Evolutionary conservation across 2,888 invertebrate species (phyloP), one percentile per base, ranked within the genome.

Genomic region (Epiblema foenella): DNA sequence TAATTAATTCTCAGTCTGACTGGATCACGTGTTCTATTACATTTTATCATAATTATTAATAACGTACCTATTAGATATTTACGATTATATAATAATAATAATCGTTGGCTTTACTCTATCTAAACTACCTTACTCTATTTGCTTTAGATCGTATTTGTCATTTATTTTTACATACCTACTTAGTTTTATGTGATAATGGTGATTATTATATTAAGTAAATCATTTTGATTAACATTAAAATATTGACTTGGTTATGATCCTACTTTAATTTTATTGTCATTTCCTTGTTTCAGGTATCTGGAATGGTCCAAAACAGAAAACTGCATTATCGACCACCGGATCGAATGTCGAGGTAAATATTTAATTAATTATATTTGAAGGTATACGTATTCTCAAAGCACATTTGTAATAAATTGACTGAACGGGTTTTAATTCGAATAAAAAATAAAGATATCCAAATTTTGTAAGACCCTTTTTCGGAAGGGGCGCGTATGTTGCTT

Each of bases 321-420:
- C 86, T 83, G 76, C 84, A 83, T 75, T 84, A 86, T 82, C 86
- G 83, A 82, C 89, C 89, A 78, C 89, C 91, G 73, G 88, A 90
- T 85, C 90, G 86, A 81, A 89, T 90, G 91, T 85, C 86, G 83
- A 89, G 90, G 93, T 92, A 81, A 82, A 77, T 57, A 17, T 12
- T 62, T 52, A 37, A 20, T 58, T 17, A 52, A 39, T 52, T 18
- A 18, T 18, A 8, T 33, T 33, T 33, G 2, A 18, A n/a, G 10
- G n/a, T 7, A 24, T 11, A 24, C 29, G n/a, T 46, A n/a, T 29
- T 59, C 42, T 59, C 15, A 39, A 46, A 29, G 46, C 46, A 11
- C 24, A 11, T 46, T 11, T 46, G n/a, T n/a, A n/a, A n/a, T n/a
- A 29, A 49, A 15, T 56, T 17, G 46, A 12, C 24, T 10, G 12